These are phyloP conservation scores for Cliona cf. orientalis DNA, from an alignment of 37 sponge, comb jelly and placozoan genomes.

Conservation along the genomic window DNA sequence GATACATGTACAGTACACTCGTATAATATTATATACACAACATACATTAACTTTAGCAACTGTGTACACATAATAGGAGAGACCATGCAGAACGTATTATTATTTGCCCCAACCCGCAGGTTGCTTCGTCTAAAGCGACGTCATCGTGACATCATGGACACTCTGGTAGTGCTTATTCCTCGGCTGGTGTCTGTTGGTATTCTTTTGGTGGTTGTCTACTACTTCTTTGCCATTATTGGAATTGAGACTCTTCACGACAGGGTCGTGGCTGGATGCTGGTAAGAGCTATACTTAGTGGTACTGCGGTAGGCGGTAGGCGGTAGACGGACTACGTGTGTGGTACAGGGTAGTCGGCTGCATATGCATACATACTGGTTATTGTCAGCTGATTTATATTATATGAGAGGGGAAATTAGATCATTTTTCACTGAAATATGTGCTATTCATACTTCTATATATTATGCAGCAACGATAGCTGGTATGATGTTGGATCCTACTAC, in stretches of 20 bases:
- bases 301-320: too few species aligned
- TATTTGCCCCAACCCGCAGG: slow-evolving; percentile 13
- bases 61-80: neutral
- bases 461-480: slow-evolving; percentile 36
- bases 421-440: too few species aligned
- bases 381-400: too few species aligned
- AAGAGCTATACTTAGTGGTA: neutral
- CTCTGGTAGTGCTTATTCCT: slow-evolving; percentile 62
- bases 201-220: slow-evolving; percentile 56
- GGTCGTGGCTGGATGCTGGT: slow-evolving; percentile 62
- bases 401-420: too few species aligned
- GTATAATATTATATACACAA: neutral
- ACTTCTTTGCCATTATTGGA: slow-evolving; percentile 84
- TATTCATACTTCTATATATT: too few species aligned
- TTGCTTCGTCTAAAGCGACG: slow-evolving; percentile 75
- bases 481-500: slow-evolving; percentile 45
- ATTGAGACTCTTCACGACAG: slow-evolving; percentile 69
- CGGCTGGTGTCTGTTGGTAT: slow-evolving; percentile 46
- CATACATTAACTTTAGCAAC: neutral
- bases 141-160: slow-evolving; percentile 79
- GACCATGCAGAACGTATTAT: neutral
- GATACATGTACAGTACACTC: neutral
- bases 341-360: too few species aligned
- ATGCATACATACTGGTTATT: too few species aligned
- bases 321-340: too few species aligned